Percentiles rank a stretch among this genome's conserved stretches.
phyloP scores from a whole-genome alignment of 2,113 vertebrate genomes.

The Rhabdornis inornatus region DNA sequence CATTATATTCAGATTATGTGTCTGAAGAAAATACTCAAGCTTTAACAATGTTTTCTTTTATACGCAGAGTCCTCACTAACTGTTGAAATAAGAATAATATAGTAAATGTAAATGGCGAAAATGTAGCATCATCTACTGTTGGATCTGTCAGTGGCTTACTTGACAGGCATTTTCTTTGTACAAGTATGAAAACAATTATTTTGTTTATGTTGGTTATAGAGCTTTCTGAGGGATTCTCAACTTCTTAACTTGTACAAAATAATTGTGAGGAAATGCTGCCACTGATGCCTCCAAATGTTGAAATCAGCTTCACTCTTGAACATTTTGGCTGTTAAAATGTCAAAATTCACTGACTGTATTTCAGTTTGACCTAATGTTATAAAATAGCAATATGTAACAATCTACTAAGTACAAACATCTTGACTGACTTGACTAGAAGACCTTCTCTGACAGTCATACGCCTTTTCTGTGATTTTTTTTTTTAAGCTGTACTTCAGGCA shows the following conservation, averaged over 20 bases:
- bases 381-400: background rate
- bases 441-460: background rate
- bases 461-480: background rate
- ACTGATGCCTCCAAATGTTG: background rate
- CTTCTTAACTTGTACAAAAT: background rate
- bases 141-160: background rate
- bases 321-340: background rate
- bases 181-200: background rate
- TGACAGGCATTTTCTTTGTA: background rate
- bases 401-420: background rate
- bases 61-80: background rate
- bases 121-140: background rate
- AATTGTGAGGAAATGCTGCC: background rate
- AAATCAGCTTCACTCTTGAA: background rate
- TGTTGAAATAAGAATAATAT: background rate
- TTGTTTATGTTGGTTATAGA: background rate
- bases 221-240: background rate
- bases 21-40: background rate
- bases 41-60: background rate
- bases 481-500: background rate
- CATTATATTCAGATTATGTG: background rate
- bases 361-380: background rate
- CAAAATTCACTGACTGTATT: background rate
- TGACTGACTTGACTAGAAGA: background rate
- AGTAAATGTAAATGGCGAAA: background rate